Base-by-base conservation (phyloP, 2,888 invertebrate genomes). In the Apodemia duryi region DNA sequence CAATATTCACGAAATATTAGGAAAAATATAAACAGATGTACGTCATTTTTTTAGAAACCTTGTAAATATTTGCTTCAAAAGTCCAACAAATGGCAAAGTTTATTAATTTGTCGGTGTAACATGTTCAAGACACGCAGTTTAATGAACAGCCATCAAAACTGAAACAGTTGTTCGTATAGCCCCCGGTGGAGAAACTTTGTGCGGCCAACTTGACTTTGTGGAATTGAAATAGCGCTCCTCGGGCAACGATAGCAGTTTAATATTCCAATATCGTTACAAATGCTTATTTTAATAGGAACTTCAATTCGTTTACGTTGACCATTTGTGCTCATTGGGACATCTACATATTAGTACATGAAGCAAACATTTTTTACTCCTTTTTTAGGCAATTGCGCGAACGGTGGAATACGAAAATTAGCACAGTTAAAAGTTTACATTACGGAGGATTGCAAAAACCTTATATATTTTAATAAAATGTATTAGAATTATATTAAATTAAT, bases 131-230 rank as follows among this genome's bases (percentile, higher is more conserved):
- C 49, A 49, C 49, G 49, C 49, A 49, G 49, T n/a, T 49, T 49
- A 49, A 49, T 54, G 54, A 29, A 29, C 54, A 54, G 54, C 54
- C 54, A 54, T 54, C 54, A 54, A 52, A 54, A 54, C 54, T 54
- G 54, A 28, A 54, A 29, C 54, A 54, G 54, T 54, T 54, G 54
- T 54, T 54, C 49, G 29, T 29, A 43, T 43, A 54, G 54, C 54
- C 54, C 54, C 54, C 29, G 29, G 54, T 11, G 29, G 54, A 11
- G 28, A 29, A 54, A 54, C 28, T 29, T 54, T 10, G 29, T n/a
- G 46, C 13, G 46, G 46, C 13, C 46, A 28, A 54, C 54, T 29
- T 29, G 54, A 54, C 54, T 54, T 54, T 29, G 54, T 29, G 54
- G 21, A 54, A 54, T 54, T 54, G 54, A 54, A 54, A 54, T 29